Base-by-base conservation (phyloP, 2,888 invertebrate species). In the Ophioninae sp. region DNA sequence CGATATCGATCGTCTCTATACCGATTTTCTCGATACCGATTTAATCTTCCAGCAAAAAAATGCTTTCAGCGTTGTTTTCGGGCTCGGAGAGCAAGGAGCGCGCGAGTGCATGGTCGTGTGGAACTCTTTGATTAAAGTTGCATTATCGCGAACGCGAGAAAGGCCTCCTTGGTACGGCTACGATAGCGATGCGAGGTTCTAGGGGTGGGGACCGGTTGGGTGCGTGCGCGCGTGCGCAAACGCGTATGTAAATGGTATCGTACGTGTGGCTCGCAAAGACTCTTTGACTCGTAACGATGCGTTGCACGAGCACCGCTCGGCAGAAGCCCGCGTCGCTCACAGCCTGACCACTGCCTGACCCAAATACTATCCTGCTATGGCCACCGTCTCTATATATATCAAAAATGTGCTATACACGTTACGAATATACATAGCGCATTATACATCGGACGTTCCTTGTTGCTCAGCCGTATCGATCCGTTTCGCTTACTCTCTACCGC, bases 101-200 rank as follows among this genome's bases (percentile, higher is more conserved):
- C n/a, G n/a, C n/a, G n/a, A n/a, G n/a, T n/a, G n/a, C n/a, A n/a
- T 10, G 7, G 69, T 68, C 37, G 65, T 20, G 20, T 39, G 62
- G 50, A 73, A 73, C 77, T 81, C 57, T 69, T 78, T 73, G 81
- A 81, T 83, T 81, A 79, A 78, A 39, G 67, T 68, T 81, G 68
- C 81, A 70, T 70, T 84, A 84, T 84, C 83, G 73, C 41, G 69
- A 74, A 70, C 64, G 50, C 75, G 83, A 81, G 81, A 84, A 84
- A 81, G 74, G 67, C 65, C 70, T 70, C 74, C 70, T 81, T 78
- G 69, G 61, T 78, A 74, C 69, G 70, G 81, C 77, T 80, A 73
- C 80, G 80, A 77, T 78, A 74, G 75, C 76, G 50, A 78, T 57
- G 65, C 17, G 59, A 77, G 56, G 50, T 44, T 57, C 37, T 56